These are phyloP conservation scores for Sylvia atricapilla DNA, from an alignment of 2,113 vertebrate species.

Conservation along the genomic window DNA sequence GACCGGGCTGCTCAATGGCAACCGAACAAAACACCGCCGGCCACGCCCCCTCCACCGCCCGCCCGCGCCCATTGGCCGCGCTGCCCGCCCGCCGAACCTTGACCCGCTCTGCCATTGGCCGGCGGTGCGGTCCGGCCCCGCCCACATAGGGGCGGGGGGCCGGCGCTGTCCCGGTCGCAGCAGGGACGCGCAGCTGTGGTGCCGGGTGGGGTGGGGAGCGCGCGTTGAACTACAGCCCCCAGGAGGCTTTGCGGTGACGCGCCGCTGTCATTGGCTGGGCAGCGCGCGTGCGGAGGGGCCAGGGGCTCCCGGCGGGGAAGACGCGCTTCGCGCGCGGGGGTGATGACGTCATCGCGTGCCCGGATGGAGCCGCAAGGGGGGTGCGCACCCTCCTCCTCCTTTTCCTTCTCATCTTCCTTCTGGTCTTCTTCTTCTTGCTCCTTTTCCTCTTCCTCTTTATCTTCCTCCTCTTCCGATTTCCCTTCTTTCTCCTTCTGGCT, in stretches of 20 bases:
- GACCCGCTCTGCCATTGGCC: background rate
- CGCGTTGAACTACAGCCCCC: background rate
- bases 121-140: rapidly evolving
- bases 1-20: background rate
- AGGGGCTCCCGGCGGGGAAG: background rate
- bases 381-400: background rate
- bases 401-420: background rate
- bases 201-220: background rate
- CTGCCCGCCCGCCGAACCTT: background rate
- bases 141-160: background rate
- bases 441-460: rapidly evolving
- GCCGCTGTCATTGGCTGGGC: background rate
- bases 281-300: background rate
- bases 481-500: background rate
- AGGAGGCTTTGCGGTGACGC: background rate
- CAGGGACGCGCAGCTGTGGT: background rate
- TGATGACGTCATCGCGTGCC: background rate
- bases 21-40: conserved; percentile 51
- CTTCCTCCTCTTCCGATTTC: too few species aligned
- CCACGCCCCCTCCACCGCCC: background rate
- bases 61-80: background rate
- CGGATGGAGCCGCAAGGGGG: background rate
- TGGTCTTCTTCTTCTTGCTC: background rate
- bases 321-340: too few species aligned
- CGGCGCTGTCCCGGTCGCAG: background rate